Conservation (phyloP, 2,113 vertebrate genomes). For the Tyto alba region DNA sequence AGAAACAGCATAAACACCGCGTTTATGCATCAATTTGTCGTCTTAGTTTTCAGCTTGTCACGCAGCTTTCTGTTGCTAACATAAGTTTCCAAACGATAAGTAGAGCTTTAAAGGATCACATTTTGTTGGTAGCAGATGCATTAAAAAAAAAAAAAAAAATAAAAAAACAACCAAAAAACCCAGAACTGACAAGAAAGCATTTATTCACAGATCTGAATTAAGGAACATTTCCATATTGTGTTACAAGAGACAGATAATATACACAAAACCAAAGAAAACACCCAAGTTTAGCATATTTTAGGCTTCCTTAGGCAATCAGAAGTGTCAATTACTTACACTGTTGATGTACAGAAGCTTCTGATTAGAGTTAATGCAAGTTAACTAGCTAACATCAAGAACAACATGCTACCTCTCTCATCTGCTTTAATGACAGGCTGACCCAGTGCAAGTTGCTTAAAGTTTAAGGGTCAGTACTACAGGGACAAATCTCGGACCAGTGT, state of each 20-base stretch:
- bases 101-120: background rate
- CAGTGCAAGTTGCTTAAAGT: background rate
- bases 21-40: constrained; percentile 8
- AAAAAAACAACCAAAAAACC: background rate
- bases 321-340: background rate
- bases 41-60: constrained; percentile 28
- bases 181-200: background rate
- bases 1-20: background rate
- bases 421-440: background rate
- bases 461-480: background rate
- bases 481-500: background rate
- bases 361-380: background rate
- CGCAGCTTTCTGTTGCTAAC: background rate
- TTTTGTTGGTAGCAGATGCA: background rate
- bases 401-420: background rate
- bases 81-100: background rate
- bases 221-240: background rate
- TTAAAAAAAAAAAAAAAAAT: background rate
- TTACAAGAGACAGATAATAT: background rate
- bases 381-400: background rate
- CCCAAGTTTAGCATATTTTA: constrained; percentile 15
- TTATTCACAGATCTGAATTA: constrained; percentile 10
- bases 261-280: background rate
- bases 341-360: background rate
- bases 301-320: background rate